Percentiles rank a stretch among this genome's conserved stretches.
These are phyloP conservation scores for Crax fasciolata DNA, from an alignment of 2,797 vertebrate genomes.

Conservation along the genomic window DNA sequence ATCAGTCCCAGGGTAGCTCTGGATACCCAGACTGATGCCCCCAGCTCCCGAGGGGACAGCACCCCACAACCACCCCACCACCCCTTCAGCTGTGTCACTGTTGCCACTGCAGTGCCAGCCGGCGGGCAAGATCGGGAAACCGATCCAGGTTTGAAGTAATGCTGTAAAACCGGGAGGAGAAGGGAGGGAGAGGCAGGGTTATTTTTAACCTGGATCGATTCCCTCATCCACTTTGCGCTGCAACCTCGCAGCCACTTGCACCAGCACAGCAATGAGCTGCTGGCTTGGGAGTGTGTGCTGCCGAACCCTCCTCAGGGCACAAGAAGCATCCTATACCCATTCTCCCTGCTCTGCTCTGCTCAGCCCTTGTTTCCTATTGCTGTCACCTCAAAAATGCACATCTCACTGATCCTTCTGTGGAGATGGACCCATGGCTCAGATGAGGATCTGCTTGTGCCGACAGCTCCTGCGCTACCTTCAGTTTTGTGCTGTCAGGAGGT, in stretches of 20 bases:
- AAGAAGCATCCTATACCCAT: accelerated
- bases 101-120: accelerated
- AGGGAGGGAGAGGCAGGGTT: neutral
- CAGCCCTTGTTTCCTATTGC: neutral
- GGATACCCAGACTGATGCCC: neutral
- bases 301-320: neutral
- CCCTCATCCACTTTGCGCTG: neutral
- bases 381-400: neutral
- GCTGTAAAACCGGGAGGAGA: neutral
- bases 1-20: neutral
- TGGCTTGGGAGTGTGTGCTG: neutral
- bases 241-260: neutral
- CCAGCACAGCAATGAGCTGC: accelerated
- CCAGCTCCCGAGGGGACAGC: neutral
- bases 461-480: neutral
- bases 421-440: neutral
- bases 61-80: neutral
- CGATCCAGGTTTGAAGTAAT: neutral
- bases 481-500: neutral
- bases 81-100: accelerated
- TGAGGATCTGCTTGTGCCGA: neutral
- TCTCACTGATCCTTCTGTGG: neutral
- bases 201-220: neutral
- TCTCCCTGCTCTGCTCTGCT: neutral
- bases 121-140: neutral